Base-by-base conservation (phyloP, 2,113 vertebrate species). In the Formicarius rufipectus region DNA sequence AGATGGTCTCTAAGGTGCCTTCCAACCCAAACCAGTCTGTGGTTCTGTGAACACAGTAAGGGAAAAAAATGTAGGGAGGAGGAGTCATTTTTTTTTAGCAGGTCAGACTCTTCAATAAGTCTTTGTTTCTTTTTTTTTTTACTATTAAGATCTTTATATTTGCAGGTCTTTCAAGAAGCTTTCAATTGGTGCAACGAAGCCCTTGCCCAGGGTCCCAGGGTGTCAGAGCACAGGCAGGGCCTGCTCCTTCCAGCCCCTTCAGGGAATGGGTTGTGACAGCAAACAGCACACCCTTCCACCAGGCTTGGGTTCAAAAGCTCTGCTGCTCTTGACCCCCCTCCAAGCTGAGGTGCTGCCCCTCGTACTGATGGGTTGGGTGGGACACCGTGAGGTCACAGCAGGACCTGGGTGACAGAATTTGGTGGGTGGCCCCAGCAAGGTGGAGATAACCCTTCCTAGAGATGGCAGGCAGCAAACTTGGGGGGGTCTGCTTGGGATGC, bases 231-330 rank as follows among this genome's bases (percentile, higher is more conserved):
- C 7, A 8, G 82, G 79, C 71, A 79, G 66, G 52, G 47, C 37
- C 42, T 0, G 1, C 25, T 50, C 31, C 28, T 74, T 67, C 60
- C 12, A 2, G 19, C 4, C 20, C 4, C 14, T 63, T 53, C 25
- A n/a, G 52, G 56, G 64, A 30, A 13, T 0, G 6, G 28, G 19
- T 27, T 75, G 71, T 20, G 71, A 33, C 3, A 27, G 67, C 62
- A 86, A 88, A 58, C 59, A 73, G 63, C 79, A 86, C 67, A 15
- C 44, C 79, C 80, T 52, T 44, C 53, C 76, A 21, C 52, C 79
- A 60, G 58, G 63, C 49, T 37, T 1, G 0, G 7, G 18, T 92
- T 64, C 35, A 79, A 47, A 81, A 83, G 18, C 71, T 21, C n/a
- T 28, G 4, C 35, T 75, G 58, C 53, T 33, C 45, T 39, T 76